A percentile compares a stretch with the other conserved stretches of the same genome.
These are phyloP conservation scores for Ctenopoma kingsleyae DNA, from an alignment of 2,797 vertebrate genomes.

Conservation along the genomic window DNA sequence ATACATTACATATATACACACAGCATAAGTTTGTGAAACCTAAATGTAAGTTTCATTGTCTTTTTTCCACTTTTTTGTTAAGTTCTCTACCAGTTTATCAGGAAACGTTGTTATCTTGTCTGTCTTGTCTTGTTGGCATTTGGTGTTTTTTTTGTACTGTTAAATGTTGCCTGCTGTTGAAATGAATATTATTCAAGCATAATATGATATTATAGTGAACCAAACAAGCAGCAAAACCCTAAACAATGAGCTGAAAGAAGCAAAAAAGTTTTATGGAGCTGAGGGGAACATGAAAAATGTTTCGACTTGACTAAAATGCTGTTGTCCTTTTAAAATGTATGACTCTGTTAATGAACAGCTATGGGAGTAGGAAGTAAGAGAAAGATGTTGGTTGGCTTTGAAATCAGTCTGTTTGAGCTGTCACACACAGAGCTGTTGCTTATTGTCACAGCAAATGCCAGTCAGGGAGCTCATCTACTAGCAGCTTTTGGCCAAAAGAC, in stretches of 20 bases:
- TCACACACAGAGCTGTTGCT: constrained; percentile 19
- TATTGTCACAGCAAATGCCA: constrained; percentile 27
- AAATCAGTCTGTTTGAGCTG: constrained; percentile 21
- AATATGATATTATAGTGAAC: too few relatives aligned
- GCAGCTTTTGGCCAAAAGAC: constrained; percentile 21
- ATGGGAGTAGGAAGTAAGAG: not conserved
- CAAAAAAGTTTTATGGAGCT: not conserved
- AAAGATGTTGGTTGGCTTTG: constrained; percentile 5
- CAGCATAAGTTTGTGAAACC: too few relatives aligned
- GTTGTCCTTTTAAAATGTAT: not conserved
- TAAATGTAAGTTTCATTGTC: too few relatives aligned
- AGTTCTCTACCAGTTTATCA: too few relatives aligned
- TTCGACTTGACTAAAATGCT: not conserved
- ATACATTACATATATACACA: not conserved
- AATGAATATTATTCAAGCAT: too few relatives aligned
- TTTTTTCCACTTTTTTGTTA: too few relatives aligned
- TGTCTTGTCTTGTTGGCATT: too few relatives aligned
- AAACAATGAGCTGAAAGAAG: not conserved
- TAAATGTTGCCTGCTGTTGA: too few relatives aligned
- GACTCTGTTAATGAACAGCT: constrained; percentile 5
- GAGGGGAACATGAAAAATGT: not conserved
- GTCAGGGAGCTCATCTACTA: constrained; percentile 16
- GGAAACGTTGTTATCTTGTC: too few relatives aligned
- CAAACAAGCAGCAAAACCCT: too few relatives aligned
- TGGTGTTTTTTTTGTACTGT: too few relatives aligned